Conservation (phyloP, 2,113 vertebrate species). For the Columbina picui region DNA sequence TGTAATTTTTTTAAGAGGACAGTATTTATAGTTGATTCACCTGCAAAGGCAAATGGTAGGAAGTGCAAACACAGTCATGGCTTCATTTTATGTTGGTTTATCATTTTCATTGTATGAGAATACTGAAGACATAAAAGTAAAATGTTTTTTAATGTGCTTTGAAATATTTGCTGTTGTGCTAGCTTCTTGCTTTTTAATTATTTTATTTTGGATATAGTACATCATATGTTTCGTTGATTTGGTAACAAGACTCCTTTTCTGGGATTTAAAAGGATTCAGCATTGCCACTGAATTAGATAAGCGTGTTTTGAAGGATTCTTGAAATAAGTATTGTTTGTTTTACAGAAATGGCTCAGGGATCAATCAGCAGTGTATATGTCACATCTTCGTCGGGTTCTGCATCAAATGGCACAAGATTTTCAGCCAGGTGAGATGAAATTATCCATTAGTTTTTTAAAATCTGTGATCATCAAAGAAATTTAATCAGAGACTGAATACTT, state of each 20-base stretch:
- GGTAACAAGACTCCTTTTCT: neutral
- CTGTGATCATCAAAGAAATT: neutral
- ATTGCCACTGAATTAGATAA: neutral
- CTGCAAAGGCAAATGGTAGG: neutral
- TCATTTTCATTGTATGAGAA: neutral
- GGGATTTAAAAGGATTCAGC: neutral
- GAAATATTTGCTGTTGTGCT: neutral
- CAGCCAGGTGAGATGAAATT: conserved; percentile 82
- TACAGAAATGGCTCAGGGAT: conserved; percentile 97
- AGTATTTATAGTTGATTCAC: neutral
- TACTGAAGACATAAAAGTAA: neutral
- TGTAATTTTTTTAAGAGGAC: neutral
- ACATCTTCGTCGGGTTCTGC: conserved; percentile 84
- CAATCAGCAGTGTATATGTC: conserved; percentile 92
- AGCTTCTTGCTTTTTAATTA: neutral
- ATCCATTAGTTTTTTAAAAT: neutral
- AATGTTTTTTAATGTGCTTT: neutral
- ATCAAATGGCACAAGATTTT: conserved; percentile 90
- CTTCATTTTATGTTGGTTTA: neutral
- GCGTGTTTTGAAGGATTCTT: neutral
- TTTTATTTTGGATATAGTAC: neutral
- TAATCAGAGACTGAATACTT: neutral
- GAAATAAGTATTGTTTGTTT: neutral
- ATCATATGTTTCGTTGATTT: neutral
- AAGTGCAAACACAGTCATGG: neutral